Evolutionary conservation across 2,113 vertebrate species (phyloP).

Genomic region (Cyprinodon tularosa): DNA sequence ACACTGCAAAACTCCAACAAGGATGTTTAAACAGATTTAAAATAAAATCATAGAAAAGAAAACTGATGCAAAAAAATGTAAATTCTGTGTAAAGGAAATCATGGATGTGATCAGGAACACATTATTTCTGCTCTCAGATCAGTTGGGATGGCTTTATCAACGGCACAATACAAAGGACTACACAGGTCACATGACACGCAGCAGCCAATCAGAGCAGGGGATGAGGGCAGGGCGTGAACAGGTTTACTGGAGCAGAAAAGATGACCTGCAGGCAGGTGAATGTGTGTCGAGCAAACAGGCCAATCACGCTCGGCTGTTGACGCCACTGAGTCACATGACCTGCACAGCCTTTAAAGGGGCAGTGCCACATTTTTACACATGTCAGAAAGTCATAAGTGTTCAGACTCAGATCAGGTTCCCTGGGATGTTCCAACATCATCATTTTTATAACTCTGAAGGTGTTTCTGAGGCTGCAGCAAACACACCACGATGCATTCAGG

Average conservation of each 20-base stretch:
- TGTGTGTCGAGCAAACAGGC: not conserved
- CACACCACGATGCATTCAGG: not conserved
- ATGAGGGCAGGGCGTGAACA: constrained; percentile 5
- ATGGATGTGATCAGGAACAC: constrained; percentile 5
- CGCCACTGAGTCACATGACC: constrained; percentile 10
- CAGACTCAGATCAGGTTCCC: not conserved
- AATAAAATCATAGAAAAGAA: not conserved
- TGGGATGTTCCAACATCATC: not conserved
- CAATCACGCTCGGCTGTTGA: constrained; percentile 41
- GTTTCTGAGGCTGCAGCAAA: not conserved
- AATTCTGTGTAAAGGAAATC: not conserved
- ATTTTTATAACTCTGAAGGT: not conserved
- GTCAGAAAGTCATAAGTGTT: not conserved
- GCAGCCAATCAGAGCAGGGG: constrained; percentile 45
- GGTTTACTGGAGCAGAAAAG: constrained; percentile 72
- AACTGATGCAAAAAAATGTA: not conserved
- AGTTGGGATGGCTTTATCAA: constrained; percentile 41
- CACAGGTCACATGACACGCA: constrained; percentile 48
- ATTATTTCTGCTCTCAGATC: constrained; percentile 26
- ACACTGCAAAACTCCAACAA: too few relatives aligned
- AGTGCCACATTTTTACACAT: not conserved
- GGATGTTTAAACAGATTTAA: not conserved
- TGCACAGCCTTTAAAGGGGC: not conserved
- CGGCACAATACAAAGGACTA: constrained; percentile 15
- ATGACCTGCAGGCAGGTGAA: constrained; percentile 35